Evolutionary conservation across 2,797 vertebrate species (phyloP), one percentile per base, ranked within the genome.

Genomic region (Scarus forsteni): DNA sequence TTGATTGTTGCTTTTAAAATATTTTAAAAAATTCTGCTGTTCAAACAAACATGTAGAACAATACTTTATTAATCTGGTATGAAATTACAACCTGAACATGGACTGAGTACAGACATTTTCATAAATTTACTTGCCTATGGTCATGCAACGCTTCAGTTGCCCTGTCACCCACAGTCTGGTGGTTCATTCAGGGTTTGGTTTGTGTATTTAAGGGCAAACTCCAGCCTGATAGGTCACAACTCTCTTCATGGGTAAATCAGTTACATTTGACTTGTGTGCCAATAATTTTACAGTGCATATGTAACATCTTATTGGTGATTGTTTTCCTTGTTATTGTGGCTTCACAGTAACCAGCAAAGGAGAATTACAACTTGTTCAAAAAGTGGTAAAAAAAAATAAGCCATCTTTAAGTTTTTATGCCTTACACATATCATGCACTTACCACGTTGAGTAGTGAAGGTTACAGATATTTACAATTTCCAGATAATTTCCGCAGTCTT

Each of bases 151-250:
- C 27, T 10, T 34, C 13, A n/a, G 2, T 36, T 27, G 9, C 12
- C 19, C 0, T 44, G 11, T 3, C 49, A 27, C 27, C 27, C 27
- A 61, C 18, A 44, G 12, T 66, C 50, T 48, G 18, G 51, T 4
- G 3, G 14, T 58, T 10, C 10, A 27, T 42, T 19, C 13, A 0
- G 10, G 60, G 3, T 10, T 16, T 43, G 6, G 27, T 46, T 8
- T 8, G 1, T 6, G 8, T 51, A 35, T 60, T 55, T 70, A 62
- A 72, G 73, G 73, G 70, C 83, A 86, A 84, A 87, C 60, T 88
- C 76, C 85, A 87, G 15, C 64, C 13, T 10, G 3, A 61, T 6
- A 11, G 6, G 8, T 44, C 27, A 65, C 12, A 0, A 1, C 34
- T 10, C 53, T 27, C 9, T 10, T 61, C 8, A 50, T 16, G 19